Evolutionary conservation across 2,113 vertebrate genomes (phyloP).

Genomic region (Syngnathoides biaculeatus): DNA sequence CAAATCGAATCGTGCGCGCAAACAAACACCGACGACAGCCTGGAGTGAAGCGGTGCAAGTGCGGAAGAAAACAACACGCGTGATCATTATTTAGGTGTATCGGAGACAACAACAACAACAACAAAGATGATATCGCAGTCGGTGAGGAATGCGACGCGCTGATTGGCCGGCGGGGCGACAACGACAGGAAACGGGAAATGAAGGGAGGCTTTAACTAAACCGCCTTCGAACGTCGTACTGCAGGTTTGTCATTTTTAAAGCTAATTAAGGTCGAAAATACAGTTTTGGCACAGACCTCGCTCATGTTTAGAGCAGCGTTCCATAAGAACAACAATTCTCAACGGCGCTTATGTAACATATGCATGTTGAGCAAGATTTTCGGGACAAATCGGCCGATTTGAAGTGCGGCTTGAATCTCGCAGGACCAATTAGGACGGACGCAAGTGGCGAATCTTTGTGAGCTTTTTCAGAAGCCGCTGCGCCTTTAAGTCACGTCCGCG

Average conservation of each 20-base stretch:
- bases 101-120: neutral
- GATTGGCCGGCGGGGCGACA: neutral
- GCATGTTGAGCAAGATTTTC: too few species aligned
- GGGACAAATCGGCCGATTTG: too few species aligned
- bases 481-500: neutral
- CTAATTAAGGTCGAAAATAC: too few species aligned
- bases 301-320: too few species aligned
- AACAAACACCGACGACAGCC: neutral
- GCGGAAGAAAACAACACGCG: neutral
- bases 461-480: slow-evolving; percentile 8
- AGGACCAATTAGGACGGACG: slow-evolving; percentile 29
- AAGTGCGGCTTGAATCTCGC: slow-evolving; percentile 30
- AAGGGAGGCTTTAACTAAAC: too few species aligned
- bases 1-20: neutral
- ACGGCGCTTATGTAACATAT: too few species aligned
- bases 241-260: too few species aligned
- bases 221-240: too few species aligned
- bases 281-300: too few species aligned
- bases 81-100: neutral
- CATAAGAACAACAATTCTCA: too few species aligned
- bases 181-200: neutral
- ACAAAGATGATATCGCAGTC: neutral
- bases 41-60: neutral
- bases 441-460: slow-evolving; percentile 12
- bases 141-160: neutral